phyloP scores from a whole-genome alignment of 2,888 invertebrate genomes.

The Callimorpha dominula region DNA sequence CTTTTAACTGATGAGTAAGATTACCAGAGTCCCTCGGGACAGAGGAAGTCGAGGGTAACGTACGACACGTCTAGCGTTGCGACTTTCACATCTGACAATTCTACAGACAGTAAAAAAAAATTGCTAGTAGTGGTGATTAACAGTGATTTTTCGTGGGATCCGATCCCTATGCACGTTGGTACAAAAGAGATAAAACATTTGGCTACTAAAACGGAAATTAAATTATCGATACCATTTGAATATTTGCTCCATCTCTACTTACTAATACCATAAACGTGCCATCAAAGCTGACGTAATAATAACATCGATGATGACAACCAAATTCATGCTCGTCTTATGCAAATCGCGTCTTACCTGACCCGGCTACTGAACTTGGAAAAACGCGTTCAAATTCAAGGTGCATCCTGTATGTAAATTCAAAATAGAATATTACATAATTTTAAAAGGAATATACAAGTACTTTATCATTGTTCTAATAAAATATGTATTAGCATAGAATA shows the following conservation, averaged over 20 bases:
- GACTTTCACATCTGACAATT: no score
- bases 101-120: no score
- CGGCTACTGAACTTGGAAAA: constrained; percentile 25
- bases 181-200: no score
- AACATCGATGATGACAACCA: constrained; percentile 35
- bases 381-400: constrained; percentile 35
- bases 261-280: constrained; percentile 33
- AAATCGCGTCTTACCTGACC: constrained; percentile 33
- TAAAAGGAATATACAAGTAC: constrained; percentile 7
- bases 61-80: no score
- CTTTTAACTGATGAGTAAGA: not conserved
- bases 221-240: not conserved
- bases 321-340: constrained; percentile 45
- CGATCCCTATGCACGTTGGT: no score
- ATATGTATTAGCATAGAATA: not conserved
- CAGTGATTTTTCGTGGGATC: no score
- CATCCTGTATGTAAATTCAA: constrained; percentile 20
- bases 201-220: not conserved
- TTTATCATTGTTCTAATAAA: not conserved
- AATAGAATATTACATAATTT: constrained; percentile 17
- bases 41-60: not conserved
- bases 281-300: constrained; percentile 34
- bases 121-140: no score
- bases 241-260: constrained; percentile 7
- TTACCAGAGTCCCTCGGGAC: not conserved